A percentile compares a stretch with the other conserved stretches of the same genome.
Conservation (phyloP, 2,113 vertebrate genomes). For the Nestor notabilis region DNA sequence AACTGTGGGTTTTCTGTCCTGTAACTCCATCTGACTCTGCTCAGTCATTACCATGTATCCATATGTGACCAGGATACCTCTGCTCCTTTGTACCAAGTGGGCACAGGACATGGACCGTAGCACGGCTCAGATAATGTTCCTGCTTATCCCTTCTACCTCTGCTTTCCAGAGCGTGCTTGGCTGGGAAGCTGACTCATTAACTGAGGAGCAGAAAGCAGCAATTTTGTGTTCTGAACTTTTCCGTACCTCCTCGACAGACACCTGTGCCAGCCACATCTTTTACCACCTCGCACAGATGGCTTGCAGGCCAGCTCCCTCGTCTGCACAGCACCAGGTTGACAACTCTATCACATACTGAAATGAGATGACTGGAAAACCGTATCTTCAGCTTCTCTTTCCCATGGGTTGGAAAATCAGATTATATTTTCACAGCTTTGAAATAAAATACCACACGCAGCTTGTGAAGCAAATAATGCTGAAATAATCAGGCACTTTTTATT, state of each 20-base stretch:
- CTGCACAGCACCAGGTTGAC: not conserved
- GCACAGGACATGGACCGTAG: not conserved
- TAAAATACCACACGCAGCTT: conserved; percentile 7
- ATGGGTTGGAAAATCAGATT: conserved; percentile 33
- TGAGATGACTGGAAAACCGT: not conserved
- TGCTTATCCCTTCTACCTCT: not conserved
- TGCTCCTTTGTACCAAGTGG: not conserved
- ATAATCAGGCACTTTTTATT: conserved; percentile 21
- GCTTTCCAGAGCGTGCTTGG: not conserved
- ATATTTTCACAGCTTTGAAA: conserved; percentile 38
- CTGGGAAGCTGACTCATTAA: not conserved
- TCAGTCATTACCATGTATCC: not conserved
- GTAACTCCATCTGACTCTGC: not conserved
- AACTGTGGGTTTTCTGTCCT: not conserved
- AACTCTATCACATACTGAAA: not conserved
- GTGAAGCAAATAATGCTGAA: conserved; percentile 42
- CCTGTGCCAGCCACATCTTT: not conserved
- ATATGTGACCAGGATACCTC: not conserved
- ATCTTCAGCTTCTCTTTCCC: conserved; percentile 11
- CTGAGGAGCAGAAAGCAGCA: not conserved
- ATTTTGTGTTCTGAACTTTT: conserved; percentile 2
- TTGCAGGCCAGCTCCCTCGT: not conserved
- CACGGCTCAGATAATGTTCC: not conserved
- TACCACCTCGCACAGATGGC: not conserved
- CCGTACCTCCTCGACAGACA: not conserved